phyloP scores from a whole-genome alignment of 2,113 vertebrate species.

The Mesocricetus auratus region DNA sequence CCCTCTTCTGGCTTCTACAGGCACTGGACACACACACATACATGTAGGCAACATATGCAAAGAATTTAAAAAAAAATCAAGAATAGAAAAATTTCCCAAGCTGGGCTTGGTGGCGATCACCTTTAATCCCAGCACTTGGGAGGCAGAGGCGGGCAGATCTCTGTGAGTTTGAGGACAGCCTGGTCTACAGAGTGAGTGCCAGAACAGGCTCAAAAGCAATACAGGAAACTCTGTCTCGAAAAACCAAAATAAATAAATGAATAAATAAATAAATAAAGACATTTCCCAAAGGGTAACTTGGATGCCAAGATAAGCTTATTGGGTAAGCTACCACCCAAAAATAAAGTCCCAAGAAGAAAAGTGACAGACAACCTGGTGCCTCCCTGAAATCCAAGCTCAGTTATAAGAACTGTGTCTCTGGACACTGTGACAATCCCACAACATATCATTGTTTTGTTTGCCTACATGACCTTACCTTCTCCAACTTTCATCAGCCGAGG shows the following conservation, averaged over 20 bases:
- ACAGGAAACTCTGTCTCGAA: too few relatives aligned
- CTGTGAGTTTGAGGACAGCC: too few relatives aligned
- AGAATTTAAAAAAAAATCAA: not conserved
- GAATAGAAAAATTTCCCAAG: not conserved
- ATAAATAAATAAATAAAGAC: not conserved
- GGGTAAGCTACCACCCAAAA: not conserved
- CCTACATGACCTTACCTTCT: constrained; percentile 86
- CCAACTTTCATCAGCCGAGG: constrained; percentile 94
- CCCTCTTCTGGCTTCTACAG: not conserved
- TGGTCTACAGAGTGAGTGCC: too few relatives aligned
- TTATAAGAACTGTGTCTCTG: not conserved
- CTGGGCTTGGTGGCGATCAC: too few relatives aligned
- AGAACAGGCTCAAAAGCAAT: too few relatives aligned
- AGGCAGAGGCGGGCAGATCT: too few relatives aligned
- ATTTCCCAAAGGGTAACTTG: not conserved
- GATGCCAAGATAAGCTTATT: not conserved
- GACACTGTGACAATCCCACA: not conserved
- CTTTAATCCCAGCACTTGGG: too few relatives aligned
- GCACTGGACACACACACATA: not conserved
- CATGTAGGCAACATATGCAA: not conserved
- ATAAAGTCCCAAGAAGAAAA: not conserved
- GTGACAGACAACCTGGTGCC: not conserved
- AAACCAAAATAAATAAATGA: too few relatives aligned
- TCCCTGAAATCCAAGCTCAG: constrained; percentile 22
- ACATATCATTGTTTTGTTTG: too few relatives aligned